Evolutionary conservation across 2,888 invertebrate genomes (phyloP), one percentile per base, ranked within the genome.

Genomic region (Erynnis tages): DNA sequence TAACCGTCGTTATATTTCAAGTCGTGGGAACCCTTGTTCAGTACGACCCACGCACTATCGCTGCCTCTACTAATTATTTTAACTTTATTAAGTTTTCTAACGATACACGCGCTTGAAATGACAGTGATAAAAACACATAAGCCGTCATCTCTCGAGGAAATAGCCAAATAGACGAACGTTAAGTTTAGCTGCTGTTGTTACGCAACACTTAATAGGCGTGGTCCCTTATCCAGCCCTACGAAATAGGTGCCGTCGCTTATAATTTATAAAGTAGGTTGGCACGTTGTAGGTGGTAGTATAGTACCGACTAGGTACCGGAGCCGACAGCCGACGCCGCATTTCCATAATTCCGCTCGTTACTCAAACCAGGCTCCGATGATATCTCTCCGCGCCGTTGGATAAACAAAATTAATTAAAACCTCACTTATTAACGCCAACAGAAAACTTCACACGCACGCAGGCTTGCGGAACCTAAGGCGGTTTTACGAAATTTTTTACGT

Each of bases 291-390:
- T n/a, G n/a, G n/a, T n/a, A n/a, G n/a, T n/a, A n/a, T n/a, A n/a
- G 25, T 30, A 30, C 30, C 11, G 11, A 38, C 4, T 19, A 35
- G 16, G 17, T 10, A 17, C 35, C 17, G 7, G 17, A 48, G 43
- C 8, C 48, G 47, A 17, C 53, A 50, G 35, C 47, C 44, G 55
- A 11, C 43, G 34, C 30, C 68, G 60, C 70, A 83, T 84, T 84
- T 76, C 76, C 84, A 83, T 84, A 84, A 84, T 82, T 81, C 72
- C 61, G 70, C 76, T 82, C 78, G 79, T 81, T 81, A 79, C 80
- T 61, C 49, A 63, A 55, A 65, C 58, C 54, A 57, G 60, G 63
- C 65, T 59, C 56, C 57, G 71, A 73, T 76, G 61, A 65, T 73
- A 77, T 80, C 78, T 69, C 54, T 43, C 56, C 61, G 65, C 67